These are phyloP conservation scores for Eurystomus gularis DNA, from an alignment of 2,113 vertebrate genomes.

Conservation along the genomic window DNA sequence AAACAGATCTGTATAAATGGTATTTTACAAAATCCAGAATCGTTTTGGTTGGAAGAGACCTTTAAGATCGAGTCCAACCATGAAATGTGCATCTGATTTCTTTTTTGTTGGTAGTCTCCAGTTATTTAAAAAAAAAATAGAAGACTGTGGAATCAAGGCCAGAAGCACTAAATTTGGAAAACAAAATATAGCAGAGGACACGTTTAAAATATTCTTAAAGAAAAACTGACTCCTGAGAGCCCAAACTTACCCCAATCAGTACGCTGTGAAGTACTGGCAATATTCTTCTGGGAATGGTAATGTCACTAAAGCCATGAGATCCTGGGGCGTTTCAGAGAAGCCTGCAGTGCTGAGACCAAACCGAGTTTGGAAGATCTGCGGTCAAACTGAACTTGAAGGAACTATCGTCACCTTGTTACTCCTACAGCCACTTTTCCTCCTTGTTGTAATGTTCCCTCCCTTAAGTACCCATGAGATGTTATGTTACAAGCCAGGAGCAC, in stretches of 20 bases:
- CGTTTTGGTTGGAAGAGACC: neutral
- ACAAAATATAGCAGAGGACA: neutral
- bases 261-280: neutral
- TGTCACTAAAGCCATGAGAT: neutral
- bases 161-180: conserved; percentile 14
- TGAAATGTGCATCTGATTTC: neutral
- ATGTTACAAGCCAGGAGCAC: neutral
- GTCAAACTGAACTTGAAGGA: neutral
- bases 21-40: neutral
- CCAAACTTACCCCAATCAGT: neutral
- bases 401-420: neutral
- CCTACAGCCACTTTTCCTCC: neutral
- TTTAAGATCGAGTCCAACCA: neutral
- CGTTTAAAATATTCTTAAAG: neutral
- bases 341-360: neutral
- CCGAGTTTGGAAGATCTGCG: neutral
- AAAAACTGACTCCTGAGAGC: neutral
- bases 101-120: neutral
- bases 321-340: neutral
- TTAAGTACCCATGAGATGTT: neutral
- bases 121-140: neutral
- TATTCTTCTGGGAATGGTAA: neutral
- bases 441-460: neutral
- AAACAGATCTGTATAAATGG: neutral
- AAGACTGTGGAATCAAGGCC: neutral